A percentile compares a stretch with the other conserved stretches of the same genome.
Evolutionary conservation across 2,113 vertebrate genomes (phyloP).

Genomic region (Leucoraja erinaceus): DNA sequence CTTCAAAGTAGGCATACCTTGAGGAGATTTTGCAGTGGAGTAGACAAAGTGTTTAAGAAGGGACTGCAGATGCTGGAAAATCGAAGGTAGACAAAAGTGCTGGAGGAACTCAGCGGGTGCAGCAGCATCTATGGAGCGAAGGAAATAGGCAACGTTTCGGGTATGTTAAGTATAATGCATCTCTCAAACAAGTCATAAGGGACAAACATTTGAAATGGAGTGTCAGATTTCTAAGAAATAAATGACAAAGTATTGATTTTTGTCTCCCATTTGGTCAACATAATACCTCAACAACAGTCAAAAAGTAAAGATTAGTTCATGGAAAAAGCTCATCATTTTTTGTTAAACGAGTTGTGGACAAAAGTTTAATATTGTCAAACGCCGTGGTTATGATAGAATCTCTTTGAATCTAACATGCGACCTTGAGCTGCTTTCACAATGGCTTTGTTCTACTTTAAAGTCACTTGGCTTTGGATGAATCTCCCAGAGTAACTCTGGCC

Average conservation of each 20-base stretch:
- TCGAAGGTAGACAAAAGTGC: no score
- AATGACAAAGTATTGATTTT: constrained; percentile 95
- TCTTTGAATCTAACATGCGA: background rate
- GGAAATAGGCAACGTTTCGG: no score
- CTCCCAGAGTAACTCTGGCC: background rate
- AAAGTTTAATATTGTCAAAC: background rate
- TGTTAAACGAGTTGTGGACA: background rate
- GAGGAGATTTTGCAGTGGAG: no score
- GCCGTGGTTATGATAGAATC: no score
- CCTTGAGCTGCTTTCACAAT: background rate
- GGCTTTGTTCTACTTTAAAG: background rate
- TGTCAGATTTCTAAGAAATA: constrained; percentile 97
- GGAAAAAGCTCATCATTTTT: background rate
- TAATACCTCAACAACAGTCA: constrained; percentile 80
- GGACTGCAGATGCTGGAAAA: no score
- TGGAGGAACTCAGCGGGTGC: no score
- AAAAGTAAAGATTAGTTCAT: constrained; percentile 76
- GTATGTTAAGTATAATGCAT: constrained; percentile 64
- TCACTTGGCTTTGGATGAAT: background rate
- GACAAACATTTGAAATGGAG: constrained; percentile 86
- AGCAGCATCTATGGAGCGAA: no score
- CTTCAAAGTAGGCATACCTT: no score
- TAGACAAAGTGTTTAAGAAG: no score
- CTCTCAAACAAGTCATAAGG: constrained; percentile 76
- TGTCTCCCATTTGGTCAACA: constrained; percentile 81